Evolutionary conservation across 2,113 vertebrate species (phyloP).

Genomic region (Pelusios castaneus): DNA sequence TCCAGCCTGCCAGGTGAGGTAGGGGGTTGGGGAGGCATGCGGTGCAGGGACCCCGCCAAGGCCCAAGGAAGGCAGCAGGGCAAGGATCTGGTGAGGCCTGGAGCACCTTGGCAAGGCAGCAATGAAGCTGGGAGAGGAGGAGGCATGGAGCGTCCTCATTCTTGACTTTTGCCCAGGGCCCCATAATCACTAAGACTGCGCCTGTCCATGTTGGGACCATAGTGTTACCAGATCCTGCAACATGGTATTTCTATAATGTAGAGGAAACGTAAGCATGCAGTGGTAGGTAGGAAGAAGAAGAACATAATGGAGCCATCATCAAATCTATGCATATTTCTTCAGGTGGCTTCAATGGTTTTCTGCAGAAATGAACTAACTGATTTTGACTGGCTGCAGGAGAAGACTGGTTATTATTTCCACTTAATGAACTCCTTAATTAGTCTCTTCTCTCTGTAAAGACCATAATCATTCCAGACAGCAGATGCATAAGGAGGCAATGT

Average conservation of each 20-base stretch:
- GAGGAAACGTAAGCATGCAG: background rate
- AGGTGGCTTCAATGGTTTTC: background rate
- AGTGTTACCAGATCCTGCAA: background rate
- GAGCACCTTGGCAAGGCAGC: no score
- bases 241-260: background rate
- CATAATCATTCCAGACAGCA: background rate
- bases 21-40: no score
- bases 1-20: no score
- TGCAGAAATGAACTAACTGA: background rate
- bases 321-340: background rate
- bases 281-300: background rate
- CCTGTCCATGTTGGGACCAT: background rate
- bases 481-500: rapidly evolving
- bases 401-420: background rate
- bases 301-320: background rate
- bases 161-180: no score
- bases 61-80: no score
- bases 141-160: no score
- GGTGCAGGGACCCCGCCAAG: no score
- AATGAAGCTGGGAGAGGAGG: no score
- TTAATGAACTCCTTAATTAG: background rate
- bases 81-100: no score
- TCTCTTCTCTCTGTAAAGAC: background rate
- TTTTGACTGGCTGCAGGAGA: background rate
- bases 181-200: no score